These are phyloP conservation scores for Ephestia elutella DNA, from an alignment of 1,140 invertebrate genomes.

Conservation along the genomic window DNA sequence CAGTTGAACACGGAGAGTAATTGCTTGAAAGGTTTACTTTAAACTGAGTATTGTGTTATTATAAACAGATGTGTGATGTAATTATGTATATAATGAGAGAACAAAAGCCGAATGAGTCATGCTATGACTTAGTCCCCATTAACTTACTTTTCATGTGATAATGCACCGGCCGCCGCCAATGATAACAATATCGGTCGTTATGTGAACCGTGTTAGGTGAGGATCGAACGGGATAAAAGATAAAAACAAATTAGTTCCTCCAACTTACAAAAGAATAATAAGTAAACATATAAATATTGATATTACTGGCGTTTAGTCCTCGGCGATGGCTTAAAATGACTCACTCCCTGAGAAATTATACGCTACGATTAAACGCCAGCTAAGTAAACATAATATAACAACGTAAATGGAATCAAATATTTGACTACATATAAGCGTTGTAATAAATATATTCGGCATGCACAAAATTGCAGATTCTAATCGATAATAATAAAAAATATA, in stretches of 20 bases:
- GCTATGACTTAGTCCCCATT: conserved; percentile 39
- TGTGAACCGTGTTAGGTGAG: conserved; percentile 63
- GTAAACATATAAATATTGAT: conserved; percentile 32
- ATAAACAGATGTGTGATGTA: conserved; percentile 5
- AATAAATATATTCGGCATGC: conserved; percentile 18
- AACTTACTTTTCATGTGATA: conserved; percentile 58
- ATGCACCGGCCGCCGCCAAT: conserved; percentile 45
- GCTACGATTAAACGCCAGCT: conserved; percentile 26
- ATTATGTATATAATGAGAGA: conserved; percentile 10
- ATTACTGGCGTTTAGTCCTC: conserved; percentile 31
- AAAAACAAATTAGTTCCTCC: conserved; percentile 70
- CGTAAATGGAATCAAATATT: conserved; percentile 16
- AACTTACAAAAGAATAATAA: conserved; percentile 38
- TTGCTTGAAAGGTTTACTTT: background rate
- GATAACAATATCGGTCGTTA: conserved; percentile 48
- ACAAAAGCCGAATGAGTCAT: conserved; percentile 32
- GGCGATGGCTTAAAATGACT: conserved; percentile 6
- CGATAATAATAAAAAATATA: conserved; percentile 8
- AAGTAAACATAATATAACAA: conserved; percentile 14
- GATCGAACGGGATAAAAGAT: conserved; percentile 57
- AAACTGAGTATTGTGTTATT: conserved; percentile 9
- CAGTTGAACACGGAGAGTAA: background rate
- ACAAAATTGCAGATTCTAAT: background rate
- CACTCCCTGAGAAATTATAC: conserved; percentile 5
- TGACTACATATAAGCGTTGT: conserved; percentile 18